These are phyloP conservation scores for Borostomias antarcticus DNA, from an alignment of 2,797 vertebrate species.

Conservation along the genomic window DNA sequence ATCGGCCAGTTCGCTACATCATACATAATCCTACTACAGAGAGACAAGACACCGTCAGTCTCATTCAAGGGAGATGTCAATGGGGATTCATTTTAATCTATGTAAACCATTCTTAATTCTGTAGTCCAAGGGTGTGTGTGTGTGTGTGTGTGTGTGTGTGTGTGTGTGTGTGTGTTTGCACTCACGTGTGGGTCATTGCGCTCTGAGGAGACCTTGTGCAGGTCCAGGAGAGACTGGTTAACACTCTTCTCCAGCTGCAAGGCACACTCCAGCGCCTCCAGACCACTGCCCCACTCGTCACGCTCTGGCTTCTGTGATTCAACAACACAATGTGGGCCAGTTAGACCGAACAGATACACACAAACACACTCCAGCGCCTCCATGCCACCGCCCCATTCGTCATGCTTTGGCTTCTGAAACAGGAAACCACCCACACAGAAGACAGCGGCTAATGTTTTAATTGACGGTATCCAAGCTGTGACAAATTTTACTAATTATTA, in stretches of 20 bases:
- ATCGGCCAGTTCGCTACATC: too few relatives aligned
- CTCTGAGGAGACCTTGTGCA: slow-evolving; percentile 80
- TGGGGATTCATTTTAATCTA: background rate
- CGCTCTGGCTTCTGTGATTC: slow-evolving; percentile 87
- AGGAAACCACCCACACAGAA: too few relatives aligned
- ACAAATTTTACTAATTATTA: background rate
- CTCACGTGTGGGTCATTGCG: slow-evolving; percentile 82
- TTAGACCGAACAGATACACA: background rate
- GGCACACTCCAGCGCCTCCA: slow-evolving; percentile 88
- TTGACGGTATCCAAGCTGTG: too few relatives aligned
- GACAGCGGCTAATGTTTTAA: too few relatives aligned
- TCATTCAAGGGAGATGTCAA: too few relatives aligned
- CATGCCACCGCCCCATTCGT: too few relatives aligned
- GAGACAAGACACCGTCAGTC: too few relatives aligned
- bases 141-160: too few relatives aligned
- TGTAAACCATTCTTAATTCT: background rate
- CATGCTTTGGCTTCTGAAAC: too few relatives aligned
- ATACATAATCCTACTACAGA: too few relatives aligned
- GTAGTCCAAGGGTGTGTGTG: background rate
- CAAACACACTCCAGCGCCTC: too few relatives aligned
- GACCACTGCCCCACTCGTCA: slow-evolving; percentile 89
- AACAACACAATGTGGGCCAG: background rate
- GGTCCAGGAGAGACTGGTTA: slow-evolving; percentile 86
- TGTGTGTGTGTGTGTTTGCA: slow-evolving; percentile 3
- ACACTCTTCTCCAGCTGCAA: slow-evolving; percentile 91